A percentile compares a stretch with the other conserved stretches of the same genome.
Conservation (phyloP, 2,113 vertebrate species). For the Rhabdornis inornatus region DNA sequence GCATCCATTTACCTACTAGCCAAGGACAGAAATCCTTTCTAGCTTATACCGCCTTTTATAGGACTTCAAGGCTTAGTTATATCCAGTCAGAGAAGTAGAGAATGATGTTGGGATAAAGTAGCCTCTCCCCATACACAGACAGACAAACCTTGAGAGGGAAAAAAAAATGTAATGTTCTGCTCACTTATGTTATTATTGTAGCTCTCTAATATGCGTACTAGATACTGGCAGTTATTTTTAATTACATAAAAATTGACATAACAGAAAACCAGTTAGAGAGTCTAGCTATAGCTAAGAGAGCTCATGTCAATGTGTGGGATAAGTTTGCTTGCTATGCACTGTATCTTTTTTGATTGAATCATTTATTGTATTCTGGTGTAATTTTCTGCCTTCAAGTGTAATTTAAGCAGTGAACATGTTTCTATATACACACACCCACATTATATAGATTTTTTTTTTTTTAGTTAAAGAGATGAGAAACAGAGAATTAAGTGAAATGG, state of each 20-base stretch:
- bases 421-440: neutral
- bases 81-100: neutral
- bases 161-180: neutral
- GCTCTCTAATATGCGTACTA: neutral
- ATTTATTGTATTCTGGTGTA: neutral
- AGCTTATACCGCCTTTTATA: neutral
- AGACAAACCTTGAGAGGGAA: neutral
- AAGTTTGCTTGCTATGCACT: neutral
- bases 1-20: neutral
- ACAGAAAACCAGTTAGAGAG: neutral
- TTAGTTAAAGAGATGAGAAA: neutral
- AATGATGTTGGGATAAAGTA: neutral
- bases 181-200: neutral
- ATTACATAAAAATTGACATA: neutral
- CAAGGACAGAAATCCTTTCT: neutral
- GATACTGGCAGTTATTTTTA: neutral
- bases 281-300: neutral
- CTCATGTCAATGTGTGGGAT: too few species aligned
- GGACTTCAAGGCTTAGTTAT: neutral
- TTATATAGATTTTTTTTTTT: neutral
- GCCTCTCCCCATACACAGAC: rapidly evolving
- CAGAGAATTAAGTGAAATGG: neutral
- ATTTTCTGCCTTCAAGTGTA: neutral
- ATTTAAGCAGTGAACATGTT: neutral
- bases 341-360: neutral